Evolutionary conservation across 2,797 vertebrate genomes (phyloP).

Genomic region (Pangasius sanitwongsei): DNA sequence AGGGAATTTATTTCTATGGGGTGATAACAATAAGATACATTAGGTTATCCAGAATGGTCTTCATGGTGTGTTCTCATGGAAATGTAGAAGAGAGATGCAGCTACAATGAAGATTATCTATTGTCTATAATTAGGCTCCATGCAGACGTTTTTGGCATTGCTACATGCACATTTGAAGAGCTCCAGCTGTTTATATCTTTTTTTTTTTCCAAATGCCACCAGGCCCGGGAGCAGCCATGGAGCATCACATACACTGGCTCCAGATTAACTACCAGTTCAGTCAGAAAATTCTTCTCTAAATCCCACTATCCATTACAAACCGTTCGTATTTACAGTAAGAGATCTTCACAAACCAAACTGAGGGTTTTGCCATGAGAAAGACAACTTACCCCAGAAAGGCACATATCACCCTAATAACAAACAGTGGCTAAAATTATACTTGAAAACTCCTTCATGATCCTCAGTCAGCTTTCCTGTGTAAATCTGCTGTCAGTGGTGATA

Average conservation of each 20-base stretch:
- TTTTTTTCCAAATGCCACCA: background rate
- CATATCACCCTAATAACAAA: background rate
- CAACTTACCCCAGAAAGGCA: background rate
- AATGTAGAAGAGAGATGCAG: background rate
- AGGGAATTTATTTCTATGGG: background rate
- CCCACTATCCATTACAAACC: background rate
- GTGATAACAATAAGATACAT: background rate
- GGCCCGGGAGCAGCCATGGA: background rate
- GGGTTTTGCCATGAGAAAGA: background rate
- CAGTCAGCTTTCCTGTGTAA: background rate
- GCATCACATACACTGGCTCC: background rate
- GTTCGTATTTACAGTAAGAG: background rate
- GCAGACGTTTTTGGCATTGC: slow-evolving; percentile 6
- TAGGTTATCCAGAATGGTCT: background rate
- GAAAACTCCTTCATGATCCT: background rate
- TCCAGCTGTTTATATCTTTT: slow-evolving; percentile 15
- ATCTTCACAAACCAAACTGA: background rate
- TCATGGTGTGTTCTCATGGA: background rate
- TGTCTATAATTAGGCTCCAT: slow-evolving; percentile 23
- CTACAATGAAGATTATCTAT: background rate
- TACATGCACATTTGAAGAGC: background rate
- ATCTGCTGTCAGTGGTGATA: background rate
- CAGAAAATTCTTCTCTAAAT: background rate
- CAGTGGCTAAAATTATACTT: background rate
- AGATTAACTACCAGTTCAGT: background rate